phyloP scores from a whole-genome alignment of 2,113 vertebrate genomes.

The Paratilapia polleni region DNA sequence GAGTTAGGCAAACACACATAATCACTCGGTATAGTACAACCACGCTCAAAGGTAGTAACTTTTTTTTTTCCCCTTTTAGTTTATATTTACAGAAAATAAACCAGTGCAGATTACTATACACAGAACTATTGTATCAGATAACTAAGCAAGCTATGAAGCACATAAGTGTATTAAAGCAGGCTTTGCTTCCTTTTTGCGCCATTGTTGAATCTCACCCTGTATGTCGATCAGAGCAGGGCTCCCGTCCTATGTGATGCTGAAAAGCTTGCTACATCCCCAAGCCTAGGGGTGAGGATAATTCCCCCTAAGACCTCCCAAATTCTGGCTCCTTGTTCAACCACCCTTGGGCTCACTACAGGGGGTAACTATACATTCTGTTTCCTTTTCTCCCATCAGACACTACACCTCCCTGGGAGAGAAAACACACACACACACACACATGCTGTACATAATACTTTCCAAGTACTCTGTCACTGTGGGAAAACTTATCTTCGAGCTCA shows the following conservation, averaged over 20 bases:
- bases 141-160: neutral
- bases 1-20: slow-evolving; percentile 40
- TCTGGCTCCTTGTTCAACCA: slow-evolving; percentile 73
- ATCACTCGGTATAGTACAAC: neutral
- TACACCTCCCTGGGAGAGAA: slow-evolving; percentile 61
- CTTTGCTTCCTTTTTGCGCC: slow-evolving; percentile 30
- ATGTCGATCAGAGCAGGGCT: slow-evolving; percentile 30
- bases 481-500: slow-evolving; percentile 28
- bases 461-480: slow-evolving; percentile 13
- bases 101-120: neutral
- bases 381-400: slow-evolving; percentile 64
- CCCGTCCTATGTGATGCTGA: slow-evolving; percentile 55
- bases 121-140: neutral
- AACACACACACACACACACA: slow-evolving; percentile 62
- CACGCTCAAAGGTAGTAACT: neutral
- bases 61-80: slow-evolving; percentile 3
- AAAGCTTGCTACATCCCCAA: slow-evolving; percentile 61
- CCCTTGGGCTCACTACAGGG: slow-evolving; percentile 72
- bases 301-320: slow-evolving; percentile 75
- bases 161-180: slow-evolving; percentile 9
- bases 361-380: slow-evolving; percentile 73
- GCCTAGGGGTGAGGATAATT: slow-evolving; percentile 73
- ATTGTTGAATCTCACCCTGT: neutral
- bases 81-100: slow-evolving; percentile 7
- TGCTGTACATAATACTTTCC: slow-evolving; percentile 23